These are phyloP conservation scores for Andrena bucephala DNA, from an alignment of 2,888 invertebrate genomes.

Conservation along the genomic window DNA sequence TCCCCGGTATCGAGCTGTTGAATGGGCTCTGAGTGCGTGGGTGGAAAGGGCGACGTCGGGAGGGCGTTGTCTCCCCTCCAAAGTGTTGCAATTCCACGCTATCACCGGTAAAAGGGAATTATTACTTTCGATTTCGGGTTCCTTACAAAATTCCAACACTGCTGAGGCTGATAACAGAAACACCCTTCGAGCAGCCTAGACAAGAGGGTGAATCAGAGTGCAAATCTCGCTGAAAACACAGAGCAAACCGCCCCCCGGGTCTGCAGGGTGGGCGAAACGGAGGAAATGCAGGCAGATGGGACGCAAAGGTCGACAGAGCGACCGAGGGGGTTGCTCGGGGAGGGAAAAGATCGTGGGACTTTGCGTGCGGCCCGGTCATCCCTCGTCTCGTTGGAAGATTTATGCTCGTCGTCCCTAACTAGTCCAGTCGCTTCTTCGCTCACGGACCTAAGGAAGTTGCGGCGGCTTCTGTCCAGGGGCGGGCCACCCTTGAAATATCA, in stretches of 20 bases:
- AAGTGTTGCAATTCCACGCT: background rate
- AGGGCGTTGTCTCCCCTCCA: background rate
- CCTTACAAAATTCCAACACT: too few species aligned
- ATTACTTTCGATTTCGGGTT: too few species aligned
- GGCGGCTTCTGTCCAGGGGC: constrained; percentile 57
- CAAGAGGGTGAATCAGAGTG: background rate
- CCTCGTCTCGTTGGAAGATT: constrained; percentile 83
- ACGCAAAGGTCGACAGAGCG: constrained; percentile 25
- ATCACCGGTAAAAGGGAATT: too few species aligned
- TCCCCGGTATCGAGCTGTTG: constrained; percentile 25
- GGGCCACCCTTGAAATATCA: constrained; percentile 83
- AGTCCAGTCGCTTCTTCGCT: constrained; percentile 84
- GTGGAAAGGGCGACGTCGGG: constrained; percentile 7
- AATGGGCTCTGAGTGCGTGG: constrained; percentile 35
- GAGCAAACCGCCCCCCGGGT: background rate
- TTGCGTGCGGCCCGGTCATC: constrained; percentile 83
- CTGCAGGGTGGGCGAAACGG: constrained; percentile 32
- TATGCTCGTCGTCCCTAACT: constrained; percentile 84
- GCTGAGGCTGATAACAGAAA: background rate
- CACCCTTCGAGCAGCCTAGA: background rate
- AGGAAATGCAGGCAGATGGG: constrained; percentile 25
- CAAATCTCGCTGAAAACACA: constrained; percentile 17
- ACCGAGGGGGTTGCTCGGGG: constrained; percentile 45
- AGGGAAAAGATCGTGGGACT: constrained; percentile 76
- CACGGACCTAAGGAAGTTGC: constrained; percentile 72